Evolutionary conservation across 2,113 vertebrate species (phyloP).

Genomic region (Dicentrarchus labrax): DNA sequence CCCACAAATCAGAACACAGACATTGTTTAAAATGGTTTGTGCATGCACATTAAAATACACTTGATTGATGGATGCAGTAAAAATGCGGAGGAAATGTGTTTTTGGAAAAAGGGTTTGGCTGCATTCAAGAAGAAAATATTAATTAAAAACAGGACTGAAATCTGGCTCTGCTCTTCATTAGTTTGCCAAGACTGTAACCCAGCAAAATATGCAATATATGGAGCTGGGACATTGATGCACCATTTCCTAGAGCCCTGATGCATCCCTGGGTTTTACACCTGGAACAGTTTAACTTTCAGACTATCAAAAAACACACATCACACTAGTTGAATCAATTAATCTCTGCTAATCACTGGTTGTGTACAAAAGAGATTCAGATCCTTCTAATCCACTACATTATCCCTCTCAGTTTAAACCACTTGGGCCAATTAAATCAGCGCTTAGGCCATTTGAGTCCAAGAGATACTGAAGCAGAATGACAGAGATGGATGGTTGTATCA

Average conservation of each 20-base stretch:
- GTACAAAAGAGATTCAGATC: slow-evolving; percentile 39
- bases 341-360: slow-evolving; percentile 38
- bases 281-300: slow-evolving; percentile 52
- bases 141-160: slow-evolving; percentile 51
- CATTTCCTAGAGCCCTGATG: slow-evolving; percentile 18
- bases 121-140: slow-evolving; percentile 38
- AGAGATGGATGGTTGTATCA: slow-evolving; percentile 65
- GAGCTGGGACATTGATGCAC: not conserved
- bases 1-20: not conserved
- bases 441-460: slow-evolving; percentile 39
- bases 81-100: slow-evolving; percentile 31
- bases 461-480: slow-evolving; percentile 47
- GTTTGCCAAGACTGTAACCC: slow-evolving; percentile 41
- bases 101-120: slow-evolving; percentile 47
- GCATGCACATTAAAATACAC: slow-evolving; percentile 3
- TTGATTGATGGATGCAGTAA: slow-evolving; percentile 40
- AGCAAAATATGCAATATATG: slow-evolving; percentile 45
- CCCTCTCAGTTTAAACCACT: slow-evolving; percentile 27
- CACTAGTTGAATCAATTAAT: slow-evolving; percentile 35
- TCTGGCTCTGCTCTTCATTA: slow-evolving; percentile 25
- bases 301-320: slow-evolving; percentile 25
- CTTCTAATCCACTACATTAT: slow-evolving; percentile 33
- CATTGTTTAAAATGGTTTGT: slow-evolving; percentile 33
- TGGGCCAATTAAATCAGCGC: slow-evolving; percentile 45
- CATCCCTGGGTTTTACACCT: slow-evolving; percentile 30